phyloP scores from a whole-genome alignment of 1,140 invertebrate species.

The Zaprionus capensis region DNA sequence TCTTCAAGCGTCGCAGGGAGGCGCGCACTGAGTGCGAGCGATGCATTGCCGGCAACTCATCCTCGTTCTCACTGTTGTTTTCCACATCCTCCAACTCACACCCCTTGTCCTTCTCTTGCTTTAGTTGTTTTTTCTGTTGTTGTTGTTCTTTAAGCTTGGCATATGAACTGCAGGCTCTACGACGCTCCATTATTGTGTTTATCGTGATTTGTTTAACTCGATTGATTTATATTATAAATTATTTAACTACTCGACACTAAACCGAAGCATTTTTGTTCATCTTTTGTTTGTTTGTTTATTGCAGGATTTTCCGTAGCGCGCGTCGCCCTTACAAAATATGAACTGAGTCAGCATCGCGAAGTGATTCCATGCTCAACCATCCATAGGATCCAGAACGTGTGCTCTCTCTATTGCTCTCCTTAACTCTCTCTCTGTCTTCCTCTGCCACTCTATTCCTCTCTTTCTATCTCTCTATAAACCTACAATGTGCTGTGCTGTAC shows the following conservation, averaged over 20 bases:
- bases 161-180: constrained; percentile 66
- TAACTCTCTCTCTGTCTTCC: constrained; percentile 18
- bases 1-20: constrained; percentile 88
- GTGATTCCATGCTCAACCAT: constrained; percentile 54
- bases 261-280: not conserved
- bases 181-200: constrained; percentile 66
- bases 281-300: constrained; percentile 31
- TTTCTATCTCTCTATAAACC: not conserved
- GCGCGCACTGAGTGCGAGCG: constrained; percentile 89
- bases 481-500: constrained; percentile 35
- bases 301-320: constrained; percentile 56
- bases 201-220: constrained; percentile 23
- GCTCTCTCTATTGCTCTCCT: not conserved
- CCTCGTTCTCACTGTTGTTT: constrained; percentile 13
- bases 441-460: not conserved
- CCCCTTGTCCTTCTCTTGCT: constrained; percentile 8
- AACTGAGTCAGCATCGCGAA: constrained; percentile 54
- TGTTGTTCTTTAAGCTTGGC: constrained; percentile 62
- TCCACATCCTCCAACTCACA: constrained; percentile 27
- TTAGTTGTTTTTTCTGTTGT: constrained; percentile 70
- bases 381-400: constrained; percentile 6
- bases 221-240: constrained; percentile 19
- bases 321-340: constrained; percentile 53
- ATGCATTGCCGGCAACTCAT: constrained; percentile 84
- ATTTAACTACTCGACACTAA: not conserved